Percentiles rank a stretch among this genome's conserved stretches.
These are phyloP conservation scores for Labeo rohita DNA, from an alignment of 2,113 vertebrate species.

Conservation along the genomic window DNA sequence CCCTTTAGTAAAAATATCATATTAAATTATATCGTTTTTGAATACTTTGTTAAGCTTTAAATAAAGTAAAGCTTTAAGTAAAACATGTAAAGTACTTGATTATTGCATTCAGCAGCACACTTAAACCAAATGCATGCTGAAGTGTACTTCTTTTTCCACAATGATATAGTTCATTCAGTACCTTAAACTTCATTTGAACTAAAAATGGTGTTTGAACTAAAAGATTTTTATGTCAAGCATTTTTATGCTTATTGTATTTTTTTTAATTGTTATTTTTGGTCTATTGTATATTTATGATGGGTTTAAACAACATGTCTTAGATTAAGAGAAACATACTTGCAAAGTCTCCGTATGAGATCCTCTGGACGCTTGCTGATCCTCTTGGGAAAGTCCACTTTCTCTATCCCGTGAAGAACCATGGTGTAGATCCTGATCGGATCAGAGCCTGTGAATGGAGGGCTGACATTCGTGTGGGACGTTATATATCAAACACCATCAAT, in stretches of 20 bases:
- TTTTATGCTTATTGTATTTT: not conserved
- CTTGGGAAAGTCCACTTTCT: constrained; percentile 79
- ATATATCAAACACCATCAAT: not conserved
- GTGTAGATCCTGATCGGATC: constrained; percentile 81
- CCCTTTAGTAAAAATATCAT: not conserved
- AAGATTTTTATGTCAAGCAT: not conserved
- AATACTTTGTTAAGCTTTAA: not conserved
- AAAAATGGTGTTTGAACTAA: not conserved
- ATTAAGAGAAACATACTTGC: constrained; percentile 66
- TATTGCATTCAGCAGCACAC: not conserved
- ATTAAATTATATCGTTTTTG: not conserved
- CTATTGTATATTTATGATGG: not conserved
- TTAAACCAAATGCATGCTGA: not conserved
- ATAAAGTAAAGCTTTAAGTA: no score
- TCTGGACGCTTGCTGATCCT: constrained; percentile 75
- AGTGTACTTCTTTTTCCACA: no score
- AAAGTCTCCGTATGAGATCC: constrained; percentile 78
- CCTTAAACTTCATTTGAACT: not conserved
- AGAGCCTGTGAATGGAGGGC: constrained; percentile 76
- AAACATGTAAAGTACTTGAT: not conserved
- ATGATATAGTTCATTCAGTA: no score
- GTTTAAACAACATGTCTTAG: not conserved
- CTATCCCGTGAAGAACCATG: constrained; percentile 78
- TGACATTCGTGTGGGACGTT: constrained; percentile 48
- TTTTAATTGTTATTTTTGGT: not conserved